These are phyloP conservation scores for Drosophila imparisetae DNA, from an alignment of 2,888 invertebrate genomes.

Conservation along the genomic window DNA sequence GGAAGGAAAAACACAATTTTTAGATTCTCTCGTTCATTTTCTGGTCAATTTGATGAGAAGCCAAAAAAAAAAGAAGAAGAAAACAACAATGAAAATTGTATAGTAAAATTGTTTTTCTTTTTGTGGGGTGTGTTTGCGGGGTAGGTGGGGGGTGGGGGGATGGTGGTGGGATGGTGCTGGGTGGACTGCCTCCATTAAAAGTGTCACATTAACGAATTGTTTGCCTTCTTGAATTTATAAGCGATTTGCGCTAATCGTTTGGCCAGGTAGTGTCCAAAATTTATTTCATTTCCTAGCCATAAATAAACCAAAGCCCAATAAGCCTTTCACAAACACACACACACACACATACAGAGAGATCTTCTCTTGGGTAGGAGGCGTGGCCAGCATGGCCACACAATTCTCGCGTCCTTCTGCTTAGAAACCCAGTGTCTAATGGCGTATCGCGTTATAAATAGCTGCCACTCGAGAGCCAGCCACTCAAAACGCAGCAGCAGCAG, in stretches of 20 bases:
- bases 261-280: conserved; percentile 65
- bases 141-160: neutral
- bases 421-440: conserved; percentile 69
- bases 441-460: conserved; percentile 80
- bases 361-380: conserved; percentile 48
- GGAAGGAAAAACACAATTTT: conserved; percentile 46
- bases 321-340: conserved; percentile 69
- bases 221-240: conserved; percentile 70
- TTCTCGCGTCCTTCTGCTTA: conserved; percentile 66
- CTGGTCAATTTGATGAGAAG: conserved; percentile 57
- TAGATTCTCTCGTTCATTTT: conserved; percentile 46
- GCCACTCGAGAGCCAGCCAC: conserved; percentile 77
- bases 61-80: conserved; percentile 16
- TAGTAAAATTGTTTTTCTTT: conserved; percentile 1
- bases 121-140: conserved; percentile 2
- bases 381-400: conserved; percentile 47
- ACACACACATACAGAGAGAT: conserved; percentile 46
- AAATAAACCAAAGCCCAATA: conserved; percentile 51
- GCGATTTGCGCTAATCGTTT: conserved; percentile 52
- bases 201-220: conserved; percentile 82
- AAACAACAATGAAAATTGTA: conserved; percentile 40
- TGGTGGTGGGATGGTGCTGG: conserved; percentile 4
- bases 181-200: conserved; percentile 65
- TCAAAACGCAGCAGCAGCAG: conserved; percentile 71
- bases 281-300: conserved; percentile 62